A percentile compares a stretch with the other conserved stretches of the same genome.
Conservation (phyloP, 2,113 vertebrate species). For the Opisthocomus hoazin region DNA sequence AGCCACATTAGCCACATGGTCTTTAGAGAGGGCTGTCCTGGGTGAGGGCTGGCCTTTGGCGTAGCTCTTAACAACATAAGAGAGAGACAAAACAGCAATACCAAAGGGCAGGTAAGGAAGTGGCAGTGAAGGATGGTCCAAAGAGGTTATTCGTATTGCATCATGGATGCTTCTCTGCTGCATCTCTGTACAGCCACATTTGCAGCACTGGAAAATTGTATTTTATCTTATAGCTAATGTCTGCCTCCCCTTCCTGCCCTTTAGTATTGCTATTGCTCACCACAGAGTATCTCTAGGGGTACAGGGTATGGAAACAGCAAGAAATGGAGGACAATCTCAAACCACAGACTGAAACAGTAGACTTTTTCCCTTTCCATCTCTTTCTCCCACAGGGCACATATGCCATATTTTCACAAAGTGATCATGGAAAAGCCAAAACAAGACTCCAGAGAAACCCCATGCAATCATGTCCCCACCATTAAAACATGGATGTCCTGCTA, state of each 20-base stretch:
- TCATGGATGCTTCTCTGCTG: rapidly evolving
- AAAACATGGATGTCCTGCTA: neutral
- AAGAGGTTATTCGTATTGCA: neutral
- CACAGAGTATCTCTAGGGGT: neutral
- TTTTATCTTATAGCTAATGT: neutral
- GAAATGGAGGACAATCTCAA: neutral
- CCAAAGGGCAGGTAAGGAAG: too few relatives aligned
- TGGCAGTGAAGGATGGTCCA: neutral
- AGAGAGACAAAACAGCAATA: neutral
- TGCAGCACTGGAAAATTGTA: neutral
- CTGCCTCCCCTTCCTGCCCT: neutral
- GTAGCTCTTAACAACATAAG: neutral
- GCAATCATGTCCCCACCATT: neutral
- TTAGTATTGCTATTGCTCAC: rapidly evolving
- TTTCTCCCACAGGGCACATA: neutral
- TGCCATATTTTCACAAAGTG: neutral
- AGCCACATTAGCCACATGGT: rapidly evolving
- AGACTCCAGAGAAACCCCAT: neutral
- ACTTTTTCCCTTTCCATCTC: neutral
- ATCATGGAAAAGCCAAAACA: neutral
- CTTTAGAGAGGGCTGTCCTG: neutral
- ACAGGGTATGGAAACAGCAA: neutral
- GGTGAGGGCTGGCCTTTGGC: neutral
- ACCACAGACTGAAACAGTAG: neutral
- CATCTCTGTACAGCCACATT: neutral